Base-by-base conservation (phyloP, 2,888 invertebrate genomes). In the Cryptophagus acutangulus region DNA sequence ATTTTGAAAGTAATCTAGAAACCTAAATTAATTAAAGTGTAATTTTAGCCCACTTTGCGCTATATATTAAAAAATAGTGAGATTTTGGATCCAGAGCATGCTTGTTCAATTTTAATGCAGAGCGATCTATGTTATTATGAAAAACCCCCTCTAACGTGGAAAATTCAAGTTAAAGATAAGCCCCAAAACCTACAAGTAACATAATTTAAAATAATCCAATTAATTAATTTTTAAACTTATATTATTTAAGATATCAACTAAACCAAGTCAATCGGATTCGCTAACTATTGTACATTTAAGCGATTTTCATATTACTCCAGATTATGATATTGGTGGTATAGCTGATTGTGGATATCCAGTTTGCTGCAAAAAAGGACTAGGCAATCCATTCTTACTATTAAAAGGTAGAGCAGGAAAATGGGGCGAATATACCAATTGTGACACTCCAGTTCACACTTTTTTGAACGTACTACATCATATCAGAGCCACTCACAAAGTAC, bases 341-440 rank as follows among this genome's bases (percentile, higher is more conserved):
- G 80, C 84, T 0, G 71, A 77, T 2, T 92, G 92, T 59, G 76
- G 74, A 0, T 84, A 85, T 52, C 87, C 90, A 1, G 71, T 82
- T 6, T 92, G 92, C 60, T 92, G 92, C 60, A 77, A 86, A 40
- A 63, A 54, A 15, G 75, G 76, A 6, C 77, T 79, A 55, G 74
- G 74, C 1, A 62, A 65, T 8, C 66, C 73, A 0, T n/a, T n/a
- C n/a, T n/a, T n/a, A n/a, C n/a, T n/a, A n/a, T 53, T 54, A 3
- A 37, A 33, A 10, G 43, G 56, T 3, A 66, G 65, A 0, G 88
- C 89, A 0, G 88, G 88, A 0, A 76, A 71, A 51, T 91, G 88
- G 87, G 89, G 89, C 1, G 84, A 86, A 58, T 85, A 82, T 52
- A 74, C 82, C 37, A 69, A 77, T 41, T 90, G 89, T 58, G 89